phyloP scores from a whole-genome alignment of 2,888 invertebrate species.

The Polietes domitor region DNA sequence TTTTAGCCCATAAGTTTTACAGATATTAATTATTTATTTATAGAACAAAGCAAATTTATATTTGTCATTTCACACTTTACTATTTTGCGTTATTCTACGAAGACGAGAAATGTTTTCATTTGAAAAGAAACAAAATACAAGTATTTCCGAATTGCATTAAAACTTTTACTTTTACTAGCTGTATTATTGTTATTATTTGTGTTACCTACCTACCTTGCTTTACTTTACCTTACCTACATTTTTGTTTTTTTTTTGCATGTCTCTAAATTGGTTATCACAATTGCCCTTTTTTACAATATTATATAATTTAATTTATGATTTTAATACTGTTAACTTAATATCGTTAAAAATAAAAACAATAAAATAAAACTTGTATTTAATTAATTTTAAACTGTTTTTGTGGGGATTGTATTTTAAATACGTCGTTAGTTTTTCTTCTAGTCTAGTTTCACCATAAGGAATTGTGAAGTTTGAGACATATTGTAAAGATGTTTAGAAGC shows the following conservation, averaged over 20 bases:
- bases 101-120: not conserved
- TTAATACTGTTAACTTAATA: conserved; percentile 50
- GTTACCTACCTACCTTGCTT: too few relatives aligned
- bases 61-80: not conserved
- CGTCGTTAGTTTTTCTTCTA: too few relatives aligned
- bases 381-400: not conserved
- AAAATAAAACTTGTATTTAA: conserved; percentile 48
- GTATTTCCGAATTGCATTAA: not conserved
- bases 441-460: too few relatives aligned
- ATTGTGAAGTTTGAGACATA: too few relatives aligned
- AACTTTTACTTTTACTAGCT: not conserved
- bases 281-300: conserved; percentile 44
- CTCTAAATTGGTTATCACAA: conserved; percentile 33
- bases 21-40: conserved; percentile 54
- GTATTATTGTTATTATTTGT: conserved; percentile 1
- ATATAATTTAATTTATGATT: conserved; percentile 19
- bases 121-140: not conserved
- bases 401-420: too few relatives aligned
- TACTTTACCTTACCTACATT: conserved; percentile 1
- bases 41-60: conserved; percentile 3
- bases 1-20: conserved; percentile 52
- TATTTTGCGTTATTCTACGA: not conserved
- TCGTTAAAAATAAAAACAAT: conserved; percentile 18
- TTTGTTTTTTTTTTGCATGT: conserved; percentile 21
- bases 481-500: too few relatives aligned